phyloP scores from a whole-genome alignment of 2,113 vertebrate species.

The Accipiter virgatus region DNA sequence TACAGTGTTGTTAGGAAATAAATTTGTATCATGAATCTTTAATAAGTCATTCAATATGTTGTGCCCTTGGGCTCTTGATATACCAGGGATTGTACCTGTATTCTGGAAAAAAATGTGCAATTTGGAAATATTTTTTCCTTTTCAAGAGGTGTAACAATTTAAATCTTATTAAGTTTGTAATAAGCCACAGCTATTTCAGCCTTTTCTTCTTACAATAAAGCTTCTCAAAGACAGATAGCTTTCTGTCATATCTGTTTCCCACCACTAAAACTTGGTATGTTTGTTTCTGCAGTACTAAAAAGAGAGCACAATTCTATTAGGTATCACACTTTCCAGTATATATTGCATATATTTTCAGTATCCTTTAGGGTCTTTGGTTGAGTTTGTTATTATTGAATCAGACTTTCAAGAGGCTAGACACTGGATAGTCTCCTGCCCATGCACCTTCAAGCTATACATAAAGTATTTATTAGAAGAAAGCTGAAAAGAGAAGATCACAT shows the following conservation, averaged over 20 bases:
- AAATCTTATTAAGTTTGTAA: constrained; percentile 24
- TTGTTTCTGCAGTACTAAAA: background rate
- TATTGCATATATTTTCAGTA: background rate
- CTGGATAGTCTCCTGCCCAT: background rate
- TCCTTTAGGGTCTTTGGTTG: constrained; percentile 1
- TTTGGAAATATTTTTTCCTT: constrained; percentile 31
- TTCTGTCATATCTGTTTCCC: background rate
- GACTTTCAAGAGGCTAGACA: constrained; percentile 11
- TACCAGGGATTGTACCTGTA: background rate
- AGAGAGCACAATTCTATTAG: background rate
- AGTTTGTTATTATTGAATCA: constrained; percentile 31
- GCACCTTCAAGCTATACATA: constrained; percentile 19
- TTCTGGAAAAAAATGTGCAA: constrained; percentile 22
- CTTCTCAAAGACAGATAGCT: background rate
- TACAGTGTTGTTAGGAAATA: constrained; percentile 7
- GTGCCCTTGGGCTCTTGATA: constrained; percentile 47
- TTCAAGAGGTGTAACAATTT: constrained; percentile 25
- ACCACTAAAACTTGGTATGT: background rate
- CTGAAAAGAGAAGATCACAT: background rate
- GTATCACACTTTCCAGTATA: background rate
- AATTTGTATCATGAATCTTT: constrained; percentile 61
- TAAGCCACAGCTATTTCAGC: constrained; percentile 15
- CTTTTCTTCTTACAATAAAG: background rate
- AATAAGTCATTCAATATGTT: constrained; percentile 51
- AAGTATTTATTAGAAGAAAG: constrained; percentile 51